Evolutionary conservation across 2,113 vertebrate genomes (phyloP), one percentile per base, ranked within the genome.

Genomic region (Hassar affinis): DNA sequence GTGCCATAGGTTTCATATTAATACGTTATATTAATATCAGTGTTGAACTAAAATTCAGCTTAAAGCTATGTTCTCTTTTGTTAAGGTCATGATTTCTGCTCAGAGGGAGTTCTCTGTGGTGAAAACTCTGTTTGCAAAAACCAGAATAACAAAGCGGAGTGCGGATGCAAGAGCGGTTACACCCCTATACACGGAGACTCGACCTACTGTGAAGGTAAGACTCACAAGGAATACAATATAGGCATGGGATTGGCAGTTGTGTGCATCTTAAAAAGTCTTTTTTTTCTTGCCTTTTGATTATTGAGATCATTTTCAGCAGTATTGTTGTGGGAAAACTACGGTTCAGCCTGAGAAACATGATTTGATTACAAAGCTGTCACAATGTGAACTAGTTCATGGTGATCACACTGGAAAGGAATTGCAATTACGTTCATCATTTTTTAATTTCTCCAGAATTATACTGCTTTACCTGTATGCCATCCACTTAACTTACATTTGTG

Each of bases 71-170:
- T n/a, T 77, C 15, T 89, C 42, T 80, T 83, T 79, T 90, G 6
- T 93, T 92, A 84, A 99, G 97, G 97, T 87, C 95, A 98, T 85
- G 96, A 99, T 92, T 99, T 99, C 90, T 99, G 97, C 84, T 94
- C 95, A 49, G 96, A 97, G 89, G 96, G 95, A 81, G 92, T 98
- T 85, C 93, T 91, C 85, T 99, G 97, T 92, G 96, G 97, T 83
- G 97, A 98, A 90, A 98, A 99, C 85, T 97, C 97, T 0, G 95
- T 96, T 81, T 99, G 97, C 89, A 96, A 95, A 91, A 99, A 97
- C 90, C 94, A 93, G 93, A 96, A 96, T 90, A 97, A 95, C 4
- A 96, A 95, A 93, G 96, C 97, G 0, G 95, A 96, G 47, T 99
- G 97, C 80, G 96, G 97, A 87, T 99, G 97, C 92, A 96, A 94